phyloP scores from a whole-genome alignment of 2,113 vertebrate species.

The Mixornis gularis region DNA sequence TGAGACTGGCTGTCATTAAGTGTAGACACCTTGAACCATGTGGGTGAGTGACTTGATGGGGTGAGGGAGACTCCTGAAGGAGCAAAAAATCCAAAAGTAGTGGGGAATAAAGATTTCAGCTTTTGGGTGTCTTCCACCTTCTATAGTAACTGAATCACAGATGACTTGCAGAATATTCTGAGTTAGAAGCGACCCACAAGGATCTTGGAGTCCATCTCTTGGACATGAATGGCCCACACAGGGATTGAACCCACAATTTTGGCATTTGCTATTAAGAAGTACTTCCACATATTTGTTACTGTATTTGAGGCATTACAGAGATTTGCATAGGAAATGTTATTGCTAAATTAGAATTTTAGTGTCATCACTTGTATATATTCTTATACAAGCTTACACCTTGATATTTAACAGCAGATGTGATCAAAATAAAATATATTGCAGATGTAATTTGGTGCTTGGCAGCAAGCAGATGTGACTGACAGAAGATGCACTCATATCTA shows the following conservation, averaged over 20 bases:
- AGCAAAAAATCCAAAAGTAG: background rate
- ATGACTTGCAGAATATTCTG: background rate
- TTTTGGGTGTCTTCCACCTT: background rate
- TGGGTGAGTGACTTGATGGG: background rate
- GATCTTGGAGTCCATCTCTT: background rate
- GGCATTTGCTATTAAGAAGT: background rate
- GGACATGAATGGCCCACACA: background rate
- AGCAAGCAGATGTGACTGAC: background rate
- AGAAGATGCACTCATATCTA: background rate
- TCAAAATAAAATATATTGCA: background rate
- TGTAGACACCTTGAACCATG: background rate
- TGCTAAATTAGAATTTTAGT: background rate
- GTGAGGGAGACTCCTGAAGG: fast-evolving
- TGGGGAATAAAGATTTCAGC: background rate
- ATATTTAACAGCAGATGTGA: background rate
- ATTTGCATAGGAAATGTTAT: background rate
- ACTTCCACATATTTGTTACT: background rate
- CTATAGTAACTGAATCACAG: background rate
- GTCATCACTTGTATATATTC: background rate
- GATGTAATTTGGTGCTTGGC: background rate
- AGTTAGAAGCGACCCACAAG: fast-evolving
- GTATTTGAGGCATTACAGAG: background rate
- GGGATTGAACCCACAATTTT: background rate
- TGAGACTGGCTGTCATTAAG: background rate
- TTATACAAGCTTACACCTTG: background rate